Evolutionary conservation across 2,888 invertebrate species (phyloP).

Genomic region (Stictocephala bisonia): DNA sequence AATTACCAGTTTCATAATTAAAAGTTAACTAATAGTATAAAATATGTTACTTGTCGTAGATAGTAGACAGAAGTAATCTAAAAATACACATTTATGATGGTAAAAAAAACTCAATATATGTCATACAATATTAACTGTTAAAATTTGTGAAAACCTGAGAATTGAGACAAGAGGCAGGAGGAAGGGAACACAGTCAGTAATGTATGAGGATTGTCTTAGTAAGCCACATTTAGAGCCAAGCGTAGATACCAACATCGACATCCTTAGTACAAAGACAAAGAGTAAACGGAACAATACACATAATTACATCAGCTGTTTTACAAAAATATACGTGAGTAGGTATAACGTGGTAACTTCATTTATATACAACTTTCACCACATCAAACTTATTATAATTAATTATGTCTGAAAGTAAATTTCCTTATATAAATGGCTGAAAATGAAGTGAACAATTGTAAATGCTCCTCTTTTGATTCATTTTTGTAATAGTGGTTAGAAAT

Average conservation of each 20-base stretch:
- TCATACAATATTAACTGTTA: background rate
- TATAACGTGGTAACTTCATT: background rate
- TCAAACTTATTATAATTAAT: background rate
- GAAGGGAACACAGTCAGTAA: conserved; percentile 1
- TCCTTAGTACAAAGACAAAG: background rate
- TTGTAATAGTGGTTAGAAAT: no score
- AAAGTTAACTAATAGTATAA: no score
- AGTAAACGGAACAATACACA: background rate
- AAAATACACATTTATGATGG: background rate
- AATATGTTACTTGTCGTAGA: no score
- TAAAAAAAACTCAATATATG: background rate
- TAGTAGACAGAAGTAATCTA: no score
- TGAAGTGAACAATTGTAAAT: background rate
- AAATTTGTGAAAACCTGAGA: no score
- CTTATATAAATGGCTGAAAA: background rate
- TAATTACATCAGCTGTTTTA: background rate
- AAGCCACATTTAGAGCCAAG: conserved; percentile 21
- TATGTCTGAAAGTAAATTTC: background rate
- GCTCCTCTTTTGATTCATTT: no score
- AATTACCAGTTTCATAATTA: no score
- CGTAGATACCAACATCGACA: no score
- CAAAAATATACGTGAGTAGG: background rate
- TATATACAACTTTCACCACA: no score
- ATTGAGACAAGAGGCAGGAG: no score
- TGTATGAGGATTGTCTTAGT: conserved; percentile 7